Evolutionary conservation across 1,140 invertebrate species (phyloP), one percentile per base, ranked within the genome.

Genomic region (Monochamus saltuarius): DNA sequence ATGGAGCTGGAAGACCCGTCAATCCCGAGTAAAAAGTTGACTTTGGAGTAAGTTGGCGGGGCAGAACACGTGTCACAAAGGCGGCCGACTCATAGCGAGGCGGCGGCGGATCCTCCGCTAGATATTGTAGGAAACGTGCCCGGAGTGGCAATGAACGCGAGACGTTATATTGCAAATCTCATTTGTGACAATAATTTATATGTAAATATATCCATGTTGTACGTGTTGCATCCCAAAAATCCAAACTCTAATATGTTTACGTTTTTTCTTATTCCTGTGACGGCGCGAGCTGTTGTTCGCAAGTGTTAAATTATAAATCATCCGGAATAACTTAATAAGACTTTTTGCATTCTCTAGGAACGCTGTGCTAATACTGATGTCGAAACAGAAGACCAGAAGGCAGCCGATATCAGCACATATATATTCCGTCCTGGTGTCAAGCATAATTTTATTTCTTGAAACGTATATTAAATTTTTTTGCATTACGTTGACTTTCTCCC

Each of bases 141-240:
- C 34, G 19, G 70, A 69, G 62, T 73, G 19, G 56, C 17, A 64
- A 68, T 56, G 50, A 67, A 43, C 60, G 42, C 39, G 61, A 66
- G 56, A 70, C 68, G 70, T 69, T 72, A 73, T 72, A 72, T 73
- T 70, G 72, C 67, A 73, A 73, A 73, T 73, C 70, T 73, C 70
- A 73, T 73, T 73, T 73, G 71, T 66, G 72, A 71, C 70, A 73
- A 73, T 73, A 73, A 73, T 73, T 73, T 73, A 73, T 72, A 73
- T 73, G 72, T 73, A 73, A 73, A 73, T 73, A 73, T 69, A 72
- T 71, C 70, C 68, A 51, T 47, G 61, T 61, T 57, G 65, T 68
- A 67, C 66, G 68, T 68, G 70, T 65, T 71, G 68, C 65, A 70
- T 70, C 67, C 49, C 55, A 68, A 69, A 70, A 70, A 59, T 69